phyloP scores from a whole-genome alignment of 1,140 invertebrate species.

The Sitobion miscanthi region DNA sequence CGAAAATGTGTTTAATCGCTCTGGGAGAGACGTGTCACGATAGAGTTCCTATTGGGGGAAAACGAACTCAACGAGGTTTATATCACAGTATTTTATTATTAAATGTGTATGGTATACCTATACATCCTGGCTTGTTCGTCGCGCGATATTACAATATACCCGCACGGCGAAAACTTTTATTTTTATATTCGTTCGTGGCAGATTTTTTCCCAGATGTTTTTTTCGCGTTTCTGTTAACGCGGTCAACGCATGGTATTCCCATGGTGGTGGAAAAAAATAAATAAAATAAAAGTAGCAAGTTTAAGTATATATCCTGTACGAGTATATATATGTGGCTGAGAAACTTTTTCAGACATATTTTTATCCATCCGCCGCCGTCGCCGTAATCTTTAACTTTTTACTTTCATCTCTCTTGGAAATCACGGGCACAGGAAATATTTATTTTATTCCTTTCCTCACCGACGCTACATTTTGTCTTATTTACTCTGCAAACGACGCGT shows the following conservation, averaged over 20 bases:
- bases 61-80: neutral
- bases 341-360: constrained; percentile 53
- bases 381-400: constrained; percentile 51
- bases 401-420: constrained; percentile 36
- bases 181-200: neutral
- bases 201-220: constrained; percentile 42
- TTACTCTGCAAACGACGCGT: neutral
- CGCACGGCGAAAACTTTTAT: constrained; percentile 24
- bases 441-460: constrained; percentile 10
- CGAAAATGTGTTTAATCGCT: constrained; percentile 23
- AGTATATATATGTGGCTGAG: neutral
- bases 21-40: neutral
- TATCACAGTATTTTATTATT: constrained; percentile 13
- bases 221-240: constrained; percentile 13
- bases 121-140: neutral
- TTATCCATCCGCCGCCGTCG: constrained; percentile 3
- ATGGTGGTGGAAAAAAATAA: constrained; percentile 19
- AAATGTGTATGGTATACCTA: neutral
- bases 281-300: constrained; percentile 49
- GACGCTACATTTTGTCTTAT: constrained; percentile 21
- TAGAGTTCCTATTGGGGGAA: neutral
- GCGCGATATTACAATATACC: neutral
- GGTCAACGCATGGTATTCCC: constrained; percentile 47
- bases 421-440: constrained; percentile 29
- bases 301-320: constrained; percentile 28